Conservation (phyloP, 2,888 invertebrate species). For the Mythimna pallens region DNA sequence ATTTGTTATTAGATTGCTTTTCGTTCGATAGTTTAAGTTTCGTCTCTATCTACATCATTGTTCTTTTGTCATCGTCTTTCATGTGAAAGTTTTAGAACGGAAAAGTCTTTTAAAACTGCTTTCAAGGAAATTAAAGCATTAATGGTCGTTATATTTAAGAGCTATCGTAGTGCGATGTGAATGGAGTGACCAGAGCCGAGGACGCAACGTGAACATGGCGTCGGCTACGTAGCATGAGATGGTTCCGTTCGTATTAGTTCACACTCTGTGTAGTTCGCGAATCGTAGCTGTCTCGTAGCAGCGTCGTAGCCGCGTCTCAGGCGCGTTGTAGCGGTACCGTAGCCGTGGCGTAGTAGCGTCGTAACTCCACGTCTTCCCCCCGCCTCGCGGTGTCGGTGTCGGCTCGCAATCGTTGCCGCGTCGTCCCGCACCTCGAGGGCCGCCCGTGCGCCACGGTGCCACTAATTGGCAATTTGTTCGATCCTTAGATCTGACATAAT, state of each 20-base stretch:
- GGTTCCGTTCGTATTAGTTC: background rate
- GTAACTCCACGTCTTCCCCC: background rate
- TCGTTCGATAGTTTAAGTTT: conserved; percentile 45
- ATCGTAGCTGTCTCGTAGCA: conserved; percentile 24
- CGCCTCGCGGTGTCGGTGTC: background rate
- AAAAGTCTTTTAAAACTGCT: conserved; percentile 89
- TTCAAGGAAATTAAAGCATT: conserved; percentile 90
- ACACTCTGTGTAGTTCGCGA: background rate
- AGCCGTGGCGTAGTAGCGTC: conserved; percentile 9
- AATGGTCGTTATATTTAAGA: conserved; percentile 82
- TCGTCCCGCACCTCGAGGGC: conserved; percentile 73
- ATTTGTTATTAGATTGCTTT: conserved; percentile 22
- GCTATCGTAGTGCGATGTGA: conserved; percentile 68
- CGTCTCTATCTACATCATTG: conserved; percentile 76
- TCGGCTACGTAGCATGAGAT: background rate
- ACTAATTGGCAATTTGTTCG: conserved; percentile 90
- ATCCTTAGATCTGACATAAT: conserved; percentile 90
- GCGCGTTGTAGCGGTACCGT: conserved; percentile 12
- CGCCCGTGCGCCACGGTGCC: conserved; percentile 81
- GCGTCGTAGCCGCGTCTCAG: conserved; percentile 21
- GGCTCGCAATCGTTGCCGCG: conserved; percentile 58
- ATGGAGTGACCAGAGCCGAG: conserved; percentile 42
- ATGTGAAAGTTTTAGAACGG: conserved; percentile 88
- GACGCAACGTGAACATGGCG: conserved; percentile 43
- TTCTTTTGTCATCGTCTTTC: conserved; percentile 85